Conservation (phyloP, 2,797 vertebrate species). For the Sebastes vulpes region DNA sequence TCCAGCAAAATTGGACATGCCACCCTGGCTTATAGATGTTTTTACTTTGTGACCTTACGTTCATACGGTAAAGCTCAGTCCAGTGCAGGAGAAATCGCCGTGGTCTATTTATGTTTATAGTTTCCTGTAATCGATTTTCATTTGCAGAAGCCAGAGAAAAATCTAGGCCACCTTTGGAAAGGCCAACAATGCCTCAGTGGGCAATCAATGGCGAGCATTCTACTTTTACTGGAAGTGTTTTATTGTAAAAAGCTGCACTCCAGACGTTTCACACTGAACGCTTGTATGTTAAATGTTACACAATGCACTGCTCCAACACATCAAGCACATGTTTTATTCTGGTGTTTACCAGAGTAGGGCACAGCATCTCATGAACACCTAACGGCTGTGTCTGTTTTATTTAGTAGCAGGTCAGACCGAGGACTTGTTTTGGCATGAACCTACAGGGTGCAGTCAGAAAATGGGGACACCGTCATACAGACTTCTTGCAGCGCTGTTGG, state of each 20-base stretch:
- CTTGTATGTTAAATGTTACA: constrained; percentile 7
- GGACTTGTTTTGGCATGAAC: constrained; percentile 45
- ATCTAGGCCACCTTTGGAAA: constrained; percentile 32
- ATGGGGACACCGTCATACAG: constrained; percentile 1
- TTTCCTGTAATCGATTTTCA: constrained; percentile 62
- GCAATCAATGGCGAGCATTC: constrained; percentile 23
- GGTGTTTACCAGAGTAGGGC: neutral
- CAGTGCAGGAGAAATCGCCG: constrained; percentile 28
- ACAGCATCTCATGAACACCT: constrained; percentile 6
- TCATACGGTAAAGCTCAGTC: constrained; percentile 6
- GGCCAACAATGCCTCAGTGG: constrained; percentile 23
- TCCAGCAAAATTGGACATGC: constrained; percentile 40
- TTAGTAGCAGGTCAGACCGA: constrained; percentile 26
- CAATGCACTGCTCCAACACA: neutral
- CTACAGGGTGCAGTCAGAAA: constrained; percentile 23
- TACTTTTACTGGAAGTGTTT: constrained; percentile 1
- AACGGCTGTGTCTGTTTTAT: constrained; percentile 42
- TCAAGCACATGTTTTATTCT: neutral
- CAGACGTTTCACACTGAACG: constrained; percentile 1
- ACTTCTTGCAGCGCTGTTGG: neutral
- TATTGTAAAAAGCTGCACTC: neutral
- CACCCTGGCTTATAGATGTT: constrained; percentile 44
- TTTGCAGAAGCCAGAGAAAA: constrained; percentile 47
- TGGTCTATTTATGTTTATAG: constrained; percentile 59
- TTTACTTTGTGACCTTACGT: constrained; percentile 51